phyloP scores from a whole-genome alignment of 2,113 vertebrate genomes.

The Spermophilus dauricus region DNA sequence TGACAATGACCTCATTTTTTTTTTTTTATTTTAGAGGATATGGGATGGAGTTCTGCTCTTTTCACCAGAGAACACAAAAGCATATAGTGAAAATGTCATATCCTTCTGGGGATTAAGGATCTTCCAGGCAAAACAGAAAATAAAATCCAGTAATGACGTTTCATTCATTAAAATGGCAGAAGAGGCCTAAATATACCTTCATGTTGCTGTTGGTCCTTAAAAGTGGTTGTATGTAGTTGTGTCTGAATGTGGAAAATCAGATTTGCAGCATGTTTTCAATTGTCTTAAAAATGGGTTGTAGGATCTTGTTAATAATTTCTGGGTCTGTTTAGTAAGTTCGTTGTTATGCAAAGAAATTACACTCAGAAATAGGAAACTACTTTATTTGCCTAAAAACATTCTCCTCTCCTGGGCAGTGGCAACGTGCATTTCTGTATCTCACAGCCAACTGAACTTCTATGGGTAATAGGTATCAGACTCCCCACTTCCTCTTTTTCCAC shows the following conservation, averaged over 20 bases:
- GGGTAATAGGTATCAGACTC: neutral
- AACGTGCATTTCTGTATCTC: neutral
- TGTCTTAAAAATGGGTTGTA: conserved; percentile 36
- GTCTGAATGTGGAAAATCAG: conserved; percentile 36
- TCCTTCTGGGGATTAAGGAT: neutral
- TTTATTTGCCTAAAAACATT: conserved; percentile 42
- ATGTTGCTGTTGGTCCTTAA: conserved; percentile 37
- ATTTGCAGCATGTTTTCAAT: conserved; percentile 38
- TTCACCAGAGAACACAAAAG: conserved; percentile 31
- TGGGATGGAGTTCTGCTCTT: neutral
- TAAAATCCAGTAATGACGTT: conserved; percentile 7
- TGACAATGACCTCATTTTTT: neutral
- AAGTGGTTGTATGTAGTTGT: conserved; percentile 37
- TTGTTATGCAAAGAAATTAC: conserved; percentile 62
- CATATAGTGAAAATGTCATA: conserved; percentile 35
- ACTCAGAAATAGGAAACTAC: conserved; percentile 51
- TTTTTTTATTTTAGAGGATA: conserved; percentile 9
- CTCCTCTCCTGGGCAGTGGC: neutral
- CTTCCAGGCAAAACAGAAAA: neutral
- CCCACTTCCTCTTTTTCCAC: neutral
- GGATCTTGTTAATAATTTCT: conserved; percentile 55
- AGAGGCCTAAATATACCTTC: conserved; percentile 41
- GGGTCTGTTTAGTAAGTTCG: conserved; percentile 62
- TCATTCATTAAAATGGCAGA: conserved; percentile 54
- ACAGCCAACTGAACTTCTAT: accelerated